Evolutionary conservation across 30 jellyfish, hydroid and myxozoan species (phyloP).

Genomic region (Turritopsis rubra): DNA sequence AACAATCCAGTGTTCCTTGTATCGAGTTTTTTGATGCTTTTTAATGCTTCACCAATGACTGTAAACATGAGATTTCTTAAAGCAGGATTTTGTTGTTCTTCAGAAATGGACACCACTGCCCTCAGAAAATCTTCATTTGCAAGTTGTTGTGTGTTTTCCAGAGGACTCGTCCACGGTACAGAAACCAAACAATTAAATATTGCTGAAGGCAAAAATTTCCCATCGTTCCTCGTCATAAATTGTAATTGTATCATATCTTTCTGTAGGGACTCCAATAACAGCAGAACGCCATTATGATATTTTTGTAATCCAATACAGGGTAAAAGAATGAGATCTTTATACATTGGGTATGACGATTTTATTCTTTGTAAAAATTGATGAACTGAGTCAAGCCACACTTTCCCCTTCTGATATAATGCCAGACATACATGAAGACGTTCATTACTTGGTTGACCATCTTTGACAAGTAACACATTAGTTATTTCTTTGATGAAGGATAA

Average conservation of each 20-base stretch:
- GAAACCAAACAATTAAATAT: background rate
- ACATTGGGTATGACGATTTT: slow-evolving; percentile 35
- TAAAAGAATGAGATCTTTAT: slow-evolving; percentile 36
- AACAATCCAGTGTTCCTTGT: background rate
- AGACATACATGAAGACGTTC: background rate
- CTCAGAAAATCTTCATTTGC: background rate
- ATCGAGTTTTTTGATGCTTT: background rate
- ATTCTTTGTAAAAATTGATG: slow-evolving; percentile 40
- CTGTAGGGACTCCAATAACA: background rate
- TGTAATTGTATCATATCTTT: background rate
- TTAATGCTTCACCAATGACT: background rate
- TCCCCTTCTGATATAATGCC: slow-evolving; percentile 16
- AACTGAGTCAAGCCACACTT: slow-evolving; percentile 46
- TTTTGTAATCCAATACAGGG: slow-evolving; percentile 27
- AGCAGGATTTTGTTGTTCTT: background rate
- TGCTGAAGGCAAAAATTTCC: background rate
- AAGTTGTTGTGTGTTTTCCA: background rate
- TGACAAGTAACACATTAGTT: slow-evolving; percentile 18
- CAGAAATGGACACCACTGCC: background rate
- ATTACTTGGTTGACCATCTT: background rate
- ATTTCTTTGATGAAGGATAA: slow-evolving; percentile 31
- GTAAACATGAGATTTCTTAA: background rate
- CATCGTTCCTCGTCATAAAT: background rate
- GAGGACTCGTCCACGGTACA: background rate
- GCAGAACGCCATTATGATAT: slow-evolving; percentile 17